Evolutionary conservation across 30 jellyfish, hydroid and myxozoan genomes (phyloP), one percentile per base, ranked within the genome.

Genomic region (Pelagia noctiluca): DNA sequence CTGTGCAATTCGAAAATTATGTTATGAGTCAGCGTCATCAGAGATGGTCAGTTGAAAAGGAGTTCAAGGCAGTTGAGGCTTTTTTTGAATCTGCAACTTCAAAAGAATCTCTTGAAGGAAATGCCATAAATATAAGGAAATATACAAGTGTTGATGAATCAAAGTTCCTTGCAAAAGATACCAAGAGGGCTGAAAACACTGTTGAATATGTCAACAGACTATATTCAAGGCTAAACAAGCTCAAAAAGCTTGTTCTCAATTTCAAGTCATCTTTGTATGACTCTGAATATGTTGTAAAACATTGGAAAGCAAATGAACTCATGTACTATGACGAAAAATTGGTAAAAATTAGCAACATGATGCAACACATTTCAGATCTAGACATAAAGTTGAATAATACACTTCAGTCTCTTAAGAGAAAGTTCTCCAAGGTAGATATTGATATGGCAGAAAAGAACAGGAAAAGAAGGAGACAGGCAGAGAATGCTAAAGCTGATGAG

Each of bases 241-340:
- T 42, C 16, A 42, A 64, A 30, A 30, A 64, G 22, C 48, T 30
- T 22, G 50, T 0, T 22, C 48, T 24, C 12, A 30, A 30, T 64
- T 21, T 21, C 50, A 64, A 22, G 23, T 24, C 50, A 22, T 4
- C 50, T 12, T 30, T 64, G 13, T 64, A 21, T 64, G 78, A 64
- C 72, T 16, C 21, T 11, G 72, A 60, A 1, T 60, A 60, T 1
- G 72, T 23, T 30, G 78, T 30, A 35, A 64, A 30, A 30, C 50
- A 48, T 3, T 64, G 48, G 78, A 64, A 64, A 64, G 48, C 78
- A 2, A 64, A 64, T 64, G 78, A 64, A 30, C 50, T 64, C 24
- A n/a, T 1, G 28, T 70, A 32, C 38, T 32, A 70, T 70, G 82
- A 70, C 19, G 82, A 34, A 42, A 37, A 32, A 53, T 37, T 70